A percentile compares a stretch with the other conserved stretches of the same genome.
These are phyloP conservation scores for Emmelina monodactyla DNA, from an alignment of 2,888 invertebrate species.

Conservation along the genomic window DNA sequence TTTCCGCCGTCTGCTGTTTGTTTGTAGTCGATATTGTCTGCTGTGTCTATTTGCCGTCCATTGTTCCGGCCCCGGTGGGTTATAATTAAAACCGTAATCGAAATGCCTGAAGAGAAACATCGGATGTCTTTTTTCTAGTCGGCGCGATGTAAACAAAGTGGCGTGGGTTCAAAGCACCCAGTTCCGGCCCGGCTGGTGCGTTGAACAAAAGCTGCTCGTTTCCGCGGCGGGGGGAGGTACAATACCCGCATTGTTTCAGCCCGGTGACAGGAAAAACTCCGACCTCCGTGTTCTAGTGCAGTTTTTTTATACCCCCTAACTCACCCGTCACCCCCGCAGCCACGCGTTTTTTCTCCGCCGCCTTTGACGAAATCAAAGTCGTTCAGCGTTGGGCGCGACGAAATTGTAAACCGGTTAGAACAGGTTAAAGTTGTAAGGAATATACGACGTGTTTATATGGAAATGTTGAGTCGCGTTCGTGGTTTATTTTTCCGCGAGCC, in stretches of 20 bases:
- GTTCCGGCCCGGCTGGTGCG: constrained; percentile 40
- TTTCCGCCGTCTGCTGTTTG: no score
- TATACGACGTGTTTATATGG: no score
- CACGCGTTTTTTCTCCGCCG: constrained; percentile 35
- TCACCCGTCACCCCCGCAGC: no score
- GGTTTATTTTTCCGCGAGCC: no score
- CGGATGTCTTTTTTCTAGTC: constrained; percentile 39
- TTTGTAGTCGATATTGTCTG: no score
- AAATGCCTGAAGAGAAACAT: constrained; percentile 29
- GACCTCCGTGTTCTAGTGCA: constrained; percentile 64
- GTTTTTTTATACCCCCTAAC: constrained; percentile 57
- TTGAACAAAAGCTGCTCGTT: constrained; percentile 65
- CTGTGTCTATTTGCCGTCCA: no score
- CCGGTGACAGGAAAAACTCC: constrained; percentile 67
- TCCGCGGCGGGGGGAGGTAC: constrained; percentile 37
- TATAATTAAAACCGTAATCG: constrained; percentile 13
- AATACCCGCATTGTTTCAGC: constrained; percentile 63
- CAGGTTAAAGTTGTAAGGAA: no score
- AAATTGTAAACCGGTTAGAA: no score
- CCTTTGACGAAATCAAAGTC: constrained; percentile 57
- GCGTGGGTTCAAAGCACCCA: constrained; percentile 57
- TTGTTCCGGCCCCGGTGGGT: no score
- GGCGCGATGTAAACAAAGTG: constrained; percentile 58
- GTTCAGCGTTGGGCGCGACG: no score
- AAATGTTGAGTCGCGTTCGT: no score